Evolutionary conservation across 2,797 vertebrate genomes (phyloP), one percentile per base, ranked within the genome.

Genomic region (Apogon hyalosoma): DNA sequence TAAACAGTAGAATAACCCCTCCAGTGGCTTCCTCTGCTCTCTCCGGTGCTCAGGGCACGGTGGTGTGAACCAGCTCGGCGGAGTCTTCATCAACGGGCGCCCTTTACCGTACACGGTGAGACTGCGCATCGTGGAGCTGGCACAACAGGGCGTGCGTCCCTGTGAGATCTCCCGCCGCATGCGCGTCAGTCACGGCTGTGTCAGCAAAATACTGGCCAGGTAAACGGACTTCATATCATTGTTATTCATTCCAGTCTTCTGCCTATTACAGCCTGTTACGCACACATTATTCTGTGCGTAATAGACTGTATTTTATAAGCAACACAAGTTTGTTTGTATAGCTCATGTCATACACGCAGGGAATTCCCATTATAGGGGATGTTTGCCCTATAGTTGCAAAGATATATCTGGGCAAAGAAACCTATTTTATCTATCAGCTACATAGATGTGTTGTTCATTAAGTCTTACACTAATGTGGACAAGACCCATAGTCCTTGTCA

Each of bases 161-260:
- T 96, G 92, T 89, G 86, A 91, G 60, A 91, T 91, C 76, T 91
- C 90, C 33, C 87, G 86, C 64, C 62, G 71, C 28, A 76, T 97
- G 82, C 94, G 96, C 39, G 96, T 97, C 92, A 96, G 95, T 87
- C 96, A 97, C 79, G 96, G 96, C 87, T 97, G 96, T 66, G 95
- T 97, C 93, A 96, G 96, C 94, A 97, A 97, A 90, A 96, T 97
- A 79, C 93, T 97, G 67, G 90, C 94, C 93, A 97, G 95, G 96
- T 97, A 93, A 94, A 21, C 2, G 2, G 1, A 51, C 14, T 40
- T 33, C 7, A 7, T 7, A 33, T 7, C 31, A 33, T 33, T 33
- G 6, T 24, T 24, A 2, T 24, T 24, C 21, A 24, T 24, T 24
- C 2, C 21, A 24, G 2, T 24, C 2, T 2, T 24, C 21, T 24